Base-by-base conservation (phyloP, 2,888 invertebrate genomes). In the Conistra vaccinii region DNA sequence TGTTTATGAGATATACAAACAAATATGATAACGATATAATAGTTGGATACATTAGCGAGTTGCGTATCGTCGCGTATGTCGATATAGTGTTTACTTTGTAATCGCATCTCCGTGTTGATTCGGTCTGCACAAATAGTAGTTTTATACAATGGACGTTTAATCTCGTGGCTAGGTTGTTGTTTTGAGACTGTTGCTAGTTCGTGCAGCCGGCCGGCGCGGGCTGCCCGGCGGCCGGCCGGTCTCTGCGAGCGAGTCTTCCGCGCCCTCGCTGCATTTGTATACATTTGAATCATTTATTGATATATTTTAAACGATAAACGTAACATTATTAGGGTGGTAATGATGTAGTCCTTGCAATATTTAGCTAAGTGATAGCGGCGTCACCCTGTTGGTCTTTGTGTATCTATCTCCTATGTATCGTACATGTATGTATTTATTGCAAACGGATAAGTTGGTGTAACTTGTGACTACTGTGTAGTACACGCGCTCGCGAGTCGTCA, bases 281-380 rank as follows among this genome's bases (percentile, higher is more conserved):
- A 92, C 92, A 92, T 92, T 91, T 91, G 91, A 92, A 92, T 92
- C 92, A 92, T 93, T 87, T 91, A 90, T 92, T 89, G 88, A 91
- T 93, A 94, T 94, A 93, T 92, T 94, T 93, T 91, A 92, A 92
- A 90, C 87, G 89, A 90, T 93, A 87, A 87, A 88, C 87, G 84
- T 87, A 91, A 91, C 92, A 90, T 92, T 91, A 90, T 92, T 94
- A 94, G 95, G 91, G 93, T 93, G 94, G 94, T 94, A 93, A 88
- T 94, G 91, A 92, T 90, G 95, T 95, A 94, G 95, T 94, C 94
- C 92, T 94, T 93, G 95, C 95, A 94, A 94, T 95, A 95, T 93
- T 94, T 95, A 94, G 94, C 92, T 93, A 91, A 93, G 94, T 90
- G 92, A 92, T 92, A 92, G 93, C 92, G 90, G 89, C 93, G 92